Conservation (phyloP, 2,888 invertebrate species). For the Bombylius major region DNA sequence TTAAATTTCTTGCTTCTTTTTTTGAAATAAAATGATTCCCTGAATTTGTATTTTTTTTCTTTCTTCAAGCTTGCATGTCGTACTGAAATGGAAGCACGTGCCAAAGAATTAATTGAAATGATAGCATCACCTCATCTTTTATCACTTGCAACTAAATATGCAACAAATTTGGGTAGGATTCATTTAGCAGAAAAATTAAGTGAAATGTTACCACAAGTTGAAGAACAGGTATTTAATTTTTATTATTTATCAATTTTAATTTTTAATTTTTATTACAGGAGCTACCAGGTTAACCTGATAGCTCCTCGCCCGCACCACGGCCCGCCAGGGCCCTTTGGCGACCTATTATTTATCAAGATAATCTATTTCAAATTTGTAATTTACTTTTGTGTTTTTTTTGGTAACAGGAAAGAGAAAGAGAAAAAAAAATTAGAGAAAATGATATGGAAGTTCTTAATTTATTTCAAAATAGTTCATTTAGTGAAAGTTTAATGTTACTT, state of each 20-base stretch:
- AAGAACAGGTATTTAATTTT: conserved; percentile 22
- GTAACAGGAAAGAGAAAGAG: conserved; percentile 21
- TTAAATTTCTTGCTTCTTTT: background rate
- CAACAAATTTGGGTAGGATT: conserved; percentile 60
- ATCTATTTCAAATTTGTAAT: background rate
- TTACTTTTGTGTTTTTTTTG: background rate
- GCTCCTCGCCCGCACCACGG: too few species aligned
- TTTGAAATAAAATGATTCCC: background rate
- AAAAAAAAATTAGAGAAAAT: conserved; percentile 23
- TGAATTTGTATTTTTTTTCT: background rate
- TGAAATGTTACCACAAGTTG: conserved; percentile 41
- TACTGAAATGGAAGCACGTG: conserved; percentile 71
- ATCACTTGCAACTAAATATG: conserved; percentile 80
- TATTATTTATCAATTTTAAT: background rate
- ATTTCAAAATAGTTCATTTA: conserved; percentile 19
- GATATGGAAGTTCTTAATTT: conserved; percentile 21
- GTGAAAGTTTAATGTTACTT: conserved; percentile 12
- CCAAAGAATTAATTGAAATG: conserved; percentile 73
- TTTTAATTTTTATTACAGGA: too few species aligned
- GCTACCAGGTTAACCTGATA: too few species aligned
- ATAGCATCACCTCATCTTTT: conserved; percentile 64
- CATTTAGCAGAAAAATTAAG: conserved; percentile 67
- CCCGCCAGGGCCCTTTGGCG: too few species aligned
- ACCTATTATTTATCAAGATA: background rate
- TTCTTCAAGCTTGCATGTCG: conserved; percentile 60